Conservation (phyloP, 2,888 invertebrate genomes). For the Cylloceria caligata region DNA sequence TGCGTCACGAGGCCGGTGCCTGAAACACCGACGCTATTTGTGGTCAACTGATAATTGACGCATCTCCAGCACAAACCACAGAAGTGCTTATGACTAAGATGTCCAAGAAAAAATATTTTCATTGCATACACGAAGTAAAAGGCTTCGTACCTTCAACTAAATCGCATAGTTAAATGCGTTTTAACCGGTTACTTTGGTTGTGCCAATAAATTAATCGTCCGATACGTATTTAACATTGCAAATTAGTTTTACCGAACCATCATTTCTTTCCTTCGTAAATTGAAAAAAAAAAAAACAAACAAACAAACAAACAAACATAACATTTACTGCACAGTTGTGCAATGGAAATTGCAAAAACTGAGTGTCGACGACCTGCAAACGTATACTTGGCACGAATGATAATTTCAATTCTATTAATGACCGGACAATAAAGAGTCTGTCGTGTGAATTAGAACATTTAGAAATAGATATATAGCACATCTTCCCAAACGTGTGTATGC, state of each 20-base stretch:
- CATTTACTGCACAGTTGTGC: background rate
- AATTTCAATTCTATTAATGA: conserved; percentile 52
- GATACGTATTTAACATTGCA: too few relatives aligned
- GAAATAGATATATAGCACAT: conserved; percentile 1
- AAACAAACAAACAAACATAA: too few relatives aligned
- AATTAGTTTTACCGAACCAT: too few relatives aligned
- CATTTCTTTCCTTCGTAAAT: too few relatives aligned
- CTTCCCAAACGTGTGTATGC: conserved; percentile 14
- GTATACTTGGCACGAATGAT: conserved; percentile 35
- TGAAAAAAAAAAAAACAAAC: too few relatives aligned
- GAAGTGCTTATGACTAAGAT: background rate
- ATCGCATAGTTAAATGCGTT: too few relatives aligned
- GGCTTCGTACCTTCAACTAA: too few relatives aligned
- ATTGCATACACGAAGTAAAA: background rate
- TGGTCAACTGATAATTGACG: background rate
- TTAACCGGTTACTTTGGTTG: too few relatives aligned
- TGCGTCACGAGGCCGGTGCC: background rate
- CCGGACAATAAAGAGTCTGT: conserved; percentile 51
- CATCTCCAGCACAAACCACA: background rate
- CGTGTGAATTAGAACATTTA: conserved; percentile 58
- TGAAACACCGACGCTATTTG: background rate
- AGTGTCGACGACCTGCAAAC: conserved; percentile 9
- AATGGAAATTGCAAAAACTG: background rate
- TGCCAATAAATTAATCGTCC: too few relatives aligned
- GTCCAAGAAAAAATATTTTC: background rate